Evolutionary conservation across 2,797 vertebrate genomes (phyloP).

Genomic region (Psittacula derbiana): DNA sequence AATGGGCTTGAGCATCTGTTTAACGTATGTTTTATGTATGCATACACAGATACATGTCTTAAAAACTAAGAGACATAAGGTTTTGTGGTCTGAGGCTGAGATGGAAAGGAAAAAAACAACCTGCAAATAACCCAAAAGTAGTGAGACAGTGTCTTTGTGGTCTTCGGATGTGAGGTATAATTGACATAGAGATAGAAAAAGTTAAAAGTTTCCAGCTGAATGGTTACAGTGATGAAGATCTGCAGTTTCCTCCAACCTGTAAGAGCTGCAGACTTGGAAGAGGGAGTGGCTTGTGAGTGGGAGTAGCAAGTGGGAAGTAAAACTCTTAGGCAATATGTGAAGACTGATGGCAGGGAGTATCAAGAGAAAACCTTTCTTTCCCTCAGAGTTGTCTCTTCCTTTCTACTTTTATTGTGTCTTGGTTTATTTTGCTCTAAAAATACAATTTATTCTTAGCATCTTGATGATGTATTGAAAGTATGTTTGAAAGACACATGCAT

Average conservation of each 20-base stretch:
- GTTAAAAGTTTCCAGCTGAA: background rate
- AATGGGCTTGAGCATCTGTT: background rate
- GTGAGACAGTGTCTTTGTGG: background rate
- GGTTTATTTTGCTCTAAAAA: background rate
- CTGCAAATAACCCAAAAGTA: background rate
- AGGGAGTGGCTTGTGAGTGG: background rate
- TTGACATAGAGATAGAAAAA: background rate
- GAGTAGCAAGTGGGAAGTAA: background rate
- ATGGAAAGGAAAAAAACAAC: background rate
- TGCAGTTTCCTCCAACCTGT: background rate
- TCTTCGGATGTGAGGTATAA: background rate
- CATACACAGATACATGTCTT: accelerated
- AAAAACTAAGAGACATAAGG: background rate
- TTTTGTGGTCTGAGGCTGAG: background rate
- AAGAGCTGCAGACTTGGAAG: background rate
- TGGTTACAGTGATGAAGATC: background rate
- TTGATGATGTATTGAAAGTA: background rate
- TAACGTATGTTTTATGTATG: background rate
- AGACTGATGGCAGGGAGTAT: background rate
- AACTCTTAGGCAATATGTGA: background rate
- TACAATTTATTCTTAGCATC: background rate
- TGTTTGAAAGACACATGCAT: background rate
- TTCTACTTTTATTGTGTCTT: background rate
- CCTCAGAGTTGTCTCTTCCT: background rate
- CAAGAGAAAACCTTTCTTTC: background rate